Evolutionary conservation across 2,113 vertebrate genomes (phyloP).

Genomic region (Sceloporus undulatus): DNA sequence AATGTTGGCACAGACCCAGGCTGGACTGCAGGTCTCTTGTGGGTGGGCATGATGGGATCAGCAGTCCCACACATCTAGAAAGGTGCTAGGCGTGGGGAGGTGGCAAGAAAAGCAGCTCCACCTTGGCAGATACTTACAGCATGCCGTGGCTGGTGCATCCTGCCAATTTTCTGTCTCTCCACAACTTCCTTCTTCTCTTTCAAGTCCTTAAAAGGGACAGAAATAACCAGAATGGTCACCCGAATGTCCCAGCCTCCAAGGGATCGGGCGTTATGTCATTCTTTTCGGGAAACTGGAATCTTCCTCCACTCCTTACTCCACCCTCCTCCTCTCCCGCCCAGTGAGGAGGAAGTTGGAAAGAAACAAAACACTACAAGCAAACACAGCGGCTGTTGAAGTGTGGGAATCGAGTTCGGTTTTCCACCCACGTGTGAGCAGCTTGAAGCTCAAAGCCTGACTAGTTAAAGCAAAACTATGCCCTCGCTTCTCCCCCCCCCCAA

Average conservation of each 20-base stretch:
- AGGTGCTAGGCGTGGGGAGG: no score
- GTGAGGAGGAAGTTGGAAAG: neutral
- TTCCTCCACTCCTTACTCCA: no score
- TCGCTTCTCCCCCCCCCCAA: no score
- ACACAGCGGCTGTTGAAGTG: neutral
- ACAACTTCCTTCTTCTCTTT: conserved; percentile 96
- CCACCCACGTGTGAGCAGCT: neutral
- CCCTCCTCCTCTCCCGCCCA: no score
- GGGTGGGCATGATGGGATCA: neutral
- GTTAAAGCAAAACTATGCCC: no score
- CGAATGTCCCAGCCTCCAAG: conserved; percentile 12
- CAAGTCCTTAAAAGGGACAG: conserved; percentile 85
- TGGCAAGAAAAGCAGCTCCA: no score
- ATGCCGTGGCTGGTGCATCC: conserved; percentile 90
- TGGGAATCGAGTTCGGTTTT: neutral
- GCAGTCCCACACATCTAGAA: neutral
- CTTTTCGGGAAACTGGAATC: neutral
- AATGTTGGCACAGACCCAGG: no score
- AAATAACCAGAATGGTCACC: conserved; percentile 50
- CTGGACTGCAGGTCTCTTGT: no score
- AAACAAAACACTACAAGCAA: neutral
- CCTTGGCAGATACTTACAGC: conserved; percentile 83
- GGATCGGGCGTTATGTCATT: no score
- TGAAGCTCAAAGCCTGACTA: neutral
- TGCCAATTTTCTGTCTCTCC: conserved; percentile 96